A percentile compares a stretch with the other conserved stretches of the same genome.
Conservation (phyloP, 2,888 invertebrate genomes). For the Diaphora mendica region DNA sequence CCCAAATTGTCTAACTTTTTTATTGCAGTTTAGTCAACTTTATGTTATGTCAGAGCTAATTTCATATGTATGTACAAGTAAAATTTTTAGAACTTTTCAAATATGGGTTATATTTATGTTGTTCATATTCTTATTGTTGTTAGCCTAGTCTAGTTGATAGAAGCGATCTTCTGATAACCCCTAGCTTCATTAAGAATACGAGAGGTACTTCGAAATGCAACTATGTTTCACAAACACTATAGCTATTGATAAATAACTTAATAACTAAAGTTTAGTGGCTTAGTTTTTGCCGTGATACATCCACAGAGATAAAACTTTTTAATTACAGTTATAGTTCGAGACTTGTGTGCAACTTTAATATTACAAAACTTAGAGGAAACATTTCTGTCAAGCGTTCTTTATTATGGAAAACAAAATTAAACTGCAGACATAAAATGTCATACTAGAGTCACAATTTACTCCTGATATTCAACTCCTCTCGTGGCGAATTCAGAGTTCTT, state of each 20-base stretch:
- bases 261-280: background rate
- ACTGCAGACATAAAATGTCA: background rate
- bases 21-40: no score
- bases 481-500: no score
- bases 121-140: no score
- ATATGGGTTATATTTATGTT: no score
- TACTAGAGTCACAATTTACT: background rate
- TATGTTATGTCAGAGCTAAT: no score
- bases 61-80: no score
- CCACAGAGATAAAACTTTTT: constrained; percentile 4
- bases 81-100: no score
- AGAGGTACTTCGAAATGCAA: background rate
- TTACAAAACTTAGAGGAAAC: constrained; percentile 8
- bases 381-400: constrained; percentile 6
- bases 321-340: constrained; percentile 6
- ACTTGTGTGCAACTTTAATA: constrained; percentile 2
- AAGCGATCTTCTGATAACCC: no score
- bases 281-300: background rate
- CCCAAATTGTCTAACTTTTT: no score
- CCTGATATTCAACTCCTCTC: no score
- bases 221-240: background rate
- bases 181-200: no score
- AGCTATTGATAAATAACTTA: background rate
- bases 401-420: constrained; percentile 9
- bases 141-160: no score